These are phyloP conservation scores for Cephalopachus bancanus DNA, from an alignment of 2,797 vertebrate genomes.

Conservation along the genomic window DNA sequence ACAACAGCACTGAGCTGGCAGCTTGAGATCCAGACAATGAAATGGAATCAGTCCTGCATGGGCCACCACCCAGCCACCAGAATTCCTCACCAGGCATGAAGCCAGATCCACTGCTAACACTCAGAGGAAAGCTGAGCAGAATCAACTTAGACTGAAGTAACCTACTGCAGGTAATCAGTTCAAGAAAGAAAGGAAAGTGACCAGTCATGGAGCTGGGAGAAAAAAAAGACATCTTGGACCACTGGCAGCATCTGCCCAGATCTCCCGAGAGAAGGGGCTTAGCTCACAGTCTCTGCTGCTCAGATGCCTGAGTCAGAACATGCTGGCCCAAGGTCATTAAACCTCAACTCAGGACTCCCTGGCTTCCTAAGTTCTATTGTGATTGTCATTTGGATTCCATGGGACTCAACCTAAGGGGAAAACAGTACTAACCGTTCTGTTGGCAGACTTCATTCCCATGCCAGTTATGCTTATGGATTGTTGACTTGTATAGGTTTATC, in stretches of 20 bases:
- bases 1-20: background rate
- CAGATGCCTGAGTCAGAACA: background rate
- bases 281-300: no score
- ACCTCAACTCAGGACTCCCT: background rate
- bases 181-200: background rate
- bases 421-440: background rate
- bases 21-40: background rate
- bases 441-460: background rate
- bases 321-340: background rate
- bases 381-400: background rate
- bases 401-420: background rate
- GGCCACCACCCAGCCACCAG: no score
- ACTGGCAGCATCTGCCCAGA: background rate
- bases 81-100: background rate
- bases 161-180: background rate
- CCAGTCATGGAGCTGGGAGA: background rate
- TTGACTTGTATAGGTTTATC: background rate
- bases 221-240: background rate
- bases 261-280: background rate
- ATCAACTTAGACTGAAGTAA: background rate
- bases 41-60: background rate
- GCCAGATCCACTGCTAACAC: background rate
- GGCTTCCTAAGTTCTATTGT: background rate
- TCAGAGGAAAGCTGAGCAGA: background rate
- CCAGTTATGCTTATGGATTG: background rate